Evolutionary conservation across 2,797 vertebrate species (phyloP).

Genomic region (Neoniphon sammara): DNA sequence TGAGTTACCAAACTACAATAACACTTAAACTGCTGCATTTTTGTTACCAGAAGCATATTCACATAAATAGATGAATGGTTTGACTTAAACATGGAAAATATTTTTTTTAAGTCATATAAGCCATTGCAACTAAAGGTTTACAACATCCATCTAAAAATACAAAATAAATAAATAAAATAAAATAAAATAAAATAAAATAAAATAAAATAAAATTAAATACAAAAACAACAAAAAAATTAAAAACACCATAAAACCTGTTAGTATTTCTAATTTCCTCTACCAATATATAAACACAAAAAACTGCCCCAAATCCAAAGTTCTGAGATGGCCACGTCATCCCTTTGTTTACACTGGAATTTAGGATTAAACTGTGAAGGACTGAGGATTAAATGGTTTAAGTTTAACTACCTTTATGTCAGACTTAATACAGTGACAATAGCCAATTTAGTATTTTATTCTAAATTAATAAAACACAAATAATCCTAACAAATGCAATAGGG

Average conservation of each 20-base stretch:
- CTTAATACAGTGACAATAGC: background rate
- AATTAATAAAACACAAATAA: background rate
- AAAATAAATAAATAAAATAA: too few species aligned
- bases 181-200: too few species aligned
- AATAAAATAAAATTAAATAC: too few species aligned
- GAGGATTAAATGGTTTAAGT: too few species aligned
- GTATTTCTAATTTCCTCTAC: background rate
- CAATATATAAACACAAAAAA: background rate
- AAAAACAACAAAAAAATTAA: too few species aligned
- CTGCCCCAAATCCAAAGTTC: background rate
- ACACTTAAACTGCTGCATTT: slow-evolving; percentile 15
- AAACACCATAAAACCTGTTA: background rate
- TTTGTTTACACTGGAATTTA: background rate
- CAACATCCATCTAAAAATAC: too few species aligned
- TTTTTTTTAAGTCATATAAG: too few species aligned
- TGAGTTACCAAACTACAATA: slow-evolving; percentile 50
- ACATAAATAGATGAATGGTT: background rate
- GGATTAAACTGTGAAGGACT: too few species aligned
- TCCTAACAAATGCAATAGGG: too few species aligned
- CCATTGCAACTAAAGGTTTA: too few species aligned
- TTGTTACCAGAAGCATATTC: background rate
- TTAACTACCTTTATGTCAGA: background rate
- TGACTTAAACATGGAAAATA: too few species aligned
- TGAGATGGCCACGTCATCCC: background rate
- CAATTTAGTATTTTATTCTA: background rate